Percentiles rank a stretch among this genome's conserved stretches.
Evolutionary conservation across 2,113 vertebrate genomes (phyloP).

Genomic region (Alaudala cheleensis): DNA sequence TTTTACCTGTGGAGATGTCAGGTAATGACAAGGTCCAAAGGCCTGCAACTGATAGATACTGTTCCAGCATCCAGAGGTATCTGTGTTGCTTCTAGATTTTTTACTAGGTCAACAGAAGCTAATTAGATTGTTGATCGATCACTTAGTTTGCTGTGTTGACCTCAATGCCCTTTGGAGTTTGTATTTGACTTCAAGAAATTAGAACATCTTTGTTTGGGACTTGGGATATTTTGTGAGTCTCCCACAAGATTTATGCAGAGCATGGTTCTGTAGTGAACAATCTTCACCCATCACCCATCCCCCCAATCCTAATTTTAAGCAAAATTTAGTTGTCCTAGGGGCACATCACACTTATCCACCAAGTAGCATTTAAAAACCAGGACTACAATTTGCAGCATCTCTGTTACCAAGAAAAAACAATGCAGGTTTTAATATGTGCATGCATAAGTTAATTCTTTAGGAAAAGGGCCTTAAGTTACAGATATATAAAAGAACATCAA

Average conservation of each 20-base stretch:
- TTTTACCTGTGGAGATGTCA: neutral
- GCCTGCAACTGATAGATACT: neutral
- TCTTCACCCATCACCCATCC: neutral
- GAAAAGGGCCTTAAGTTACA: constrained; percentile 10
- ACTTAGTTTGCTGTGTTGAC: neutral
- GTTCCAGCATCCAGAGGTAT: neutral
- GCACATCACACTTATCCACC: neutral
- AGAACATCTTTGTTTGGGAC: neutral
- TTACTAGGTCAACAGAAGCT: neutral
- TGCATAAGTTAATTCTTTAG: constrained; percentile 18
- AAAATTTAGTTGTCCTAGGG: neutral
- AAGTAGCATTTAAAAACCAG: neutral
- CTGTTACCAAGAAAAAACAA: neutral
- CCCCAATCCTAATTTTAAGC: neutral
- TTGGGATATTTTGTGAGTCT: neutral
- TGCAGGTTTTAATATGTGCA: neutral
- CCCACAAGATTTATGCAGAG: neutral
- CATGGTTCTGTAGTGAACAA: neutral
- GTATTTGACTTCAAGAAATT: neutral
- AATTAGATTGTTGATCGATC: constrained; percentile 8
- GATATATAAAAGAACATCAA: constrained; percentile 18
- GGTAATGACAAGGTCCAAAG: constrained; percentile 2
- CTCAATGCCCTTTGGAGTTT: neutral
- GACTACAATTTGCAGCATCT: neutral
- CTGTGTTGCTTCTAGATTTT: constrained; percentile 2